These are phyloP conservation scores for Nematostella vectensis DNA, from an alignment of 92 coral and sea anemone species.

Conservation along the genomic window DNA sequence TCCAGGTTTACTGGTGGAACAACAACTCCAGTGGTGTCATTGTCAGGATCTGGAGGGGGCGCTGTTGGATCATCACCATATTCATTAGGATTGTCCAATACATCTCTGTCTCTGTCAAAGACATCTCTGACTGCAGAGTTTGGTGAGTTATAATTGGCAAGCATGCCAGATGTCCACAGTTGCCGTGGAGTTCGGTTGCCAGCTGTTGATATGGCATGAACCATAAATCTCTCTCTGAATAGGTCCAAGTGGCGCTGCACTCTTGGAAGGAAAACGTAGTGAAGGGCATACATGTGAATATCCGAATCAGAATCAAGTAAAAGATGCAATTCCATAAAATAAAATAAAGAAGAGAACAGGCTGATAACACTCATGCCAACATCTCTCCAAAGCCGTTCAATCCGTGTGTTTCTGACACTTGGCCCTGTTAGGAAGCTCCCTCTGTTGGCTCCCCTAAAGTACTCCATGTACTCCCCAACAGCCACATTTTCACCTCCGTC, in stretches of 20 bases:
- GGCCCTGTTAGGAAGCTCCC: constrained; percentile 59
- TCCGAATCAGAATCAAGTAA: constrained; percentile 23
- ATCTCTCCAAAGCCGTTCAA: constrained; percentile 54
- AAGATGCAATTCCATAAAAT: constrained; percentile 12
- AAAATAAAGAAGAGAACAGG: constrained; percentile 16
- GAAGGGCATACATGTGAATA: constrained; percentile 21
- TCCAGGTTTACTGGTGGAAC: constrained; percentile 3
- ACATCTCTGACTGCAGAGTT: constrained; percentile 18
- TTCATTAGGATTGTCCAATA: constrained; percentile 4
- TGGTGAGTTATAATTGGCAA: constrained; percentile 3
- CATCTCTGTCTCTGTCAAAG: background rate
- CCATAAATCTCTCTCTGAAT: constrained; percentile 15
- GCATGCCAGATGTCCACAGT: constrained; percentile 31
- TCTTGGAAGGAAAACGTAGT: constrained; percentile 29
- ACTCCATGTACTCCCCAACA: constrained; percentile 16
- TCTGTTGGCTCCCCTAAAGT: constrained; percentile 20
- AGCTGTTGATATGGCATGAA: constrained; percentile 26
- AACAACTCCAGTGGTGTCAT: constrained; percentile 14
- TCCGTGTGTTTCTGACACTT: constrained; percentile 38
- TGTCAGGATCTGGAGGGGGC: constrained; percentile 26
- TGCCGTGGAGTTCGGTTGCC: constrained; percentile 33
- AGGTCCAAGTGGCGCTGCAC: constrained; percentile 25
- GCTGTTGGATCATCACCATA: constrained; percentile 27
- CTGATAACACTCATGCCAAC: constrained; percentile 28
- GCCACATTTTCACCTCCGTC: constrained; percentile 40